Conservation (phyloP, 2,113 vertebrate genomes). For the Mugil cephalus region DNA sequence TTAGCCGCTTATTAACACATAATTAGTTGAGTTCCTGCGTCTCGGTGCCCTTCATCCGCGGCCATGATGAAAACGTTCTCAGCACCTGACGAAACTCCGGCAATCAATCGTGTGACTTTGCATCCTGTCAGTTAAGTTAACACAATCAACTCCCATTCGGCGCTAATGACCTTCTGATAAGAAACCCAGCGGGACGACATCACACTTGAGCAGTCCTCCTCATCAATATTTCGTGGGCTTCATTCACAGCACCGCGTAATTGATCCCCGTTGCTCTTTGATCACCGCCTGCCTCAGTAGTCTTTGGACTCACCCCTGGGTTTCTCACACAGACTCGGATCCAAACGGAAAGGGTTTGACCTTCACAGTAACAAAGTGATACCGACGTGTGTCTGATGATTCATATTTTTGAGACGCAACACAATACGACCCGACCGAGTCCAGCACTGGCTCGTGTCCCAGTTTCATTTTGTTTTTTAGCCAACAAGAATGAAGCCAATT, state of each 20-base stretch:
- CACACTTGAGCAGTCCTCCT: constrained; percentile 61
- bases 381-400: constrained; percentile 1
- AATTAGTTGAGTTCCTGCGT: constrained; percentile 48
- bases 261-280: constrained; percentile 72
- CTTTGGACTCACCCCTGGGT: constrained; percentile 67
- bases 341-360: constrained; percentile 48
- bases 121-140: constrained; percentile 65
- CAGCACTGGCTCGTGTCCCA: not conserved
- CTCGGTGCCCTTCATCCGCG: constrained; percentile 51
- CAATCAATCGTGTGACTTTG: constrained; percentile 70
- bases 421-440: constrained; percentile 2
- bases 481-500: not conserved
- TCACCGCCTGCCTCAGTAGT: constrained; percentile 63
- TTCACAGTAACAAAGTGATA: constrained; percentile 49
- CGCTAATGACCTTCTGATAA: constrained; percentile 75
- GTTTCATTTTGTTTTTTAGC: no score
- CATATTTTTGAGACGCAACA: constrained; percentile 13
- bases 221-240: constrained; percentile 76
- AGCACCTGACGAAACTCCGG: constrained; percentile 52
- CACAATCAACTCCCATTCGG: constrained; percentile 65
- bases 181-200: constrained; percentile 56
- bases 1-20: constrained; percentile 55
- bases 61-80: constrained; percentile 58
- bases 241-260: constrained; percentile 66
- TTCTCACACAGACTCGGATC: constrained; percentile 39